Evolutionary conservation across 1,140 invertebrate species (phyloP), one percentile per base, ranked within the genome.

Genomic region (Drosophila ficusphila): DNA sequence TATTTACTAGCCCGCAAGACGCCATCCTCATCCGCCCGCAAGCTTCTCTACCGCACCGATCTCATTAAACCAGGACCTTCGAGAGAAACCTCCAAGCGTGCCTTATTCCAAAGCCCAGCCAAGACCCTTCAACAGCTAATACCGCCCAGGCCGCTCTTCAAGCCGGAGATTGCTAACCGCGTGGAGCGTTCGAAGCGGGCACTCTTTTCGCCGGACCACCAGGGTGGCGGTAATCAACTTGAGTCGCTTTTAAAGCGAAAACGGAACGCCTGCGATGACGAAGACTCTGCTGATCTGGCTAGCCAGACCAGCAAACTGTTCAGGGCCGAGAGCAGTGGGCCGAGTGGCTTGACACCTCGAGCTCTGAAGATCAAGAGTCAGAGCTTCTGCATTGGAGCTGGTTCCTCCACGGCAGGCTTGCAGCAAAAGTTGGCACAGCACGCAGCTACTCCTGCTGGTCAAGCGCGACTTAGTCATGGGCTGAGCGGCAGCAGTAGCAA

Each of bases 31-130:
- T 92, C 92, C 2, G 90, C 92, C 8, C 92, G 92, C 56, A 92
- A 92, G 48, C 78, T 92, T n/a, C 65, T 90, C 2, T 81, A 47
- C 47, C 76, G 89, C 48, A 79, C 62, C 34, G 67, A 91, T 90
- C 52, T 85, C 86, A 82, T 74, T 61, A 86, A 90, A 25, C 76
- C 79, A 7, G 78, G 73, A 4, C 85, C 83, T 0, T 81, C 89
- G 9, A 70, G 89, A n/a, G 90, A 91, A 75, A 77, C 90, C n/a
- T 91, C 93, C 0, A 94, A 94, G 68, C 90, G 94, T 33, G 93
- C 94, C 0, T 68, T 95, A 0, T 94, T 95, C 68, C 94, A 94
- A 88, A 94, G 94, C 81, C 94, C 94, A n/a, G 90, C 89, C 29
- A 90, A 90, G 48, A 51, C 72, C 11, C 33, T 65, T 48, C 82